phyloP scores from a whole-genome alignment of 1,140 invertebrate species.

The Halesus radiatus region DNA sequence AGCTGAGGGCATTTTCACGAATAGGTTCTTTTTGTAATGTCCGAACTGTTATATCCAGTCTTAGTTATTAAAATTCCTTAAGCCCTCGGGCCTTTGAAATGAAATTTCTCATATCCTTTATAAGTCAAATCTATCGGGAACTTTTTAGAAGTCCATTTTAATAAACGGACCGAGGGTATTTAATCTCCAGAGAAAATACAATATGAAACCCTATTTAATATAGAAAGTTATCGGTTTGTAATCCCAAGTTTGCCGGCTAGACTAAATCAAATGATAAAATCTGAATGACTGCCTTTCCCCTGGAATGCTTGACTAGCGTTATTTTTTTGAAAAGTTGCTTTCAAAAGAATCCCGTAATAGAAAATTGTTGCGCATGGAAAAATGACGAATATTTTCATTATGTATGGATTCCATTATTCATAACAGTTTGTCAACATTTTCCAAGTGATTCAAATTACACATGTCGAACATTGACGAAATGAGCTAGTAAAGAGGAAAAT shows the following conservation, averaged over 20 bases:
- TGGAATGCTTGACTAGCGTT: no score
- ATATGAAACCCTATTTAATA: conserved; percentile 14
- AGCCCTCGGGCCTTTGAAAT: conserved; percentile 34
- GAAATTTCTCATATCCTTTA: conserved; percentile 32
- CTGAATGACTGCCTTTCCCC: no score
- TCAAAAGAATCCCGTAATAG: no score
- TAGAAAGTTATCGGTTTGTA: conserved; percentile 18
- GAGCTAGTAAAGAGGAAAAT: no score
- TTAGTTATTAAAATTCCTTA: conserved; percentile 38
- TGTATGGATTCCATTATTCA: no score
- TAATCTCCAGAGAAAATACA: conserved; percentile 22
- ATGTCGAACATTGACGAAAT: no score
- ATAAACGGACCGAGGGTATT: conserved; percentile 19
- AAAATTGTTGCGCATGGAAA: no score
- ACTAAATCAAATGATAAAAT: conserved; percentile 8
- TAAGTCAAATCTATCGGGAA: conserved; percentile 32
- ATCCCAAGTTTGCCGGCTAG: conserved; percentile 17
- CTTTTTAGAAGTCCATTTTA: background rate
- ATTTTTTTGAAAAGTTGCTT: no score
- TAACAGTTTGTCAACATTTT: no score
- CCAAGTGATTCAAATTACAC: no score
- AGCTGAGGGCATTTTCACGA: conserved; percentile 25
- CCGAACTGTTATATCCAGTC: conserved; percentile 28
- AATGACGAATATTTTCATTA: no score
- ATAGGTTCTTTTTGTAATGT: conserved; percentile 19